Percentiles rank a stretch among this genome's conserved stretches.
These are phyloP conservation scores for Suricata suricatta DNA, from an alignment of 2,113 vertebrate genomes.

Conservation along the genomic window DNA sequence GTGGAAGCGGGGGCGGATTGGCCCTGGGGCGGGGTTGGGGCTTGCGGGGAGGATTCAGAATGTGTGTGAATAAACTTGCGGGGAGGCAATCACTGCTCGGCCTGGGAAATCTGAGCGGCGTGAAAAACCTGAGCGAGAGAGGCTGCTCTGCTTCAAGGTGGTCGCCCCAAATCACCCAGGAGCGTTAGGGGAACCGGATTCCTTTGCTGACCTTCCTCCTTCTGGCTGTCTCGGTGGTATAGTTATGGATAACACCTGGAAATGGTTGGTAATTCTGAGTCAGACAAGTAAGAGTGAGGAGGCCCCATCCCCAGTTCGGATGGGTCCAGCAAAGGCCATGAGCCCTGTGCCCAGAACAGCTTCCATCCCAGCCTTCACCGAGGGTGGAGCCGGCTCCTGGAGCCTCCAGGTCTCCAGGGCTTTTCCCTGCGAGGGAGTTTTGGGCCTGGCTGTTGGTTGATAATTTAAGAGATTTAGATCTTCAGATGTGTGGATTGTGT, in stretches of 20 bases:
- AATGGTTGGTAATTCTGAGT: not conserved
- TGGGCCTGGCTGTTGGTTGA: not conserved
- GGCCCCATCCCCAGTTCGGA: not conserved
- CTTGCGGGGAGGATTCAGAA: no score
- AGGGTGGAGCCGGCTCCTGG: not conserved
- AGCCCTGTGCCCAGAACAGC: not conserved
- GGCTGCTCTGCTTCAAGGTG: not conserved
- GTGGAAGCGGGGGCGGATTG: not conserved
- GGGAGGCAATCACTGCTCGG: not conserved
- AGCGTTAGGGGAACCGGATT: not conserved
- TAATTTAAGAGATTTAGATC: not conserved
- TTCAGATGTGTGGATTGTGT: not conserved
- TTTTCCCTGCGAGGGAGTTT: not conserved
- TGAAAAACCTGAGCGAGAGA: not conserved
- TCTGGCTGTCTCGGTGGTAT: not conserved
- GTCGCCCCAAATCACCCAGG: not conserved
- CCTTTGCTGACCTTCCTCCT: not conserved
- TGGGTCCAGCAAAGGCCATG: not conserved
- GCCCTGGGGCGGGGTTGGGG: rapidly evolving
- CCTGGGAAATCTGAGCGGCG: not conserved
- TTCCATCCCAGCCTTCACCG: not conserved
- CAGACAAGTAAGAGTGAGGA: not conserved
- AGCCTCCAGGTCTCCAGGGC: not conserved
- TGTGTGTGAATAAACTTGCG: not conserved
- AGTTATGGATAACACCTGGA: not conserved